phyloP scores from a whole-genome alignment of 2,797 vertebrate species.

The Pseudochaenichthys georgianus region DNA sequence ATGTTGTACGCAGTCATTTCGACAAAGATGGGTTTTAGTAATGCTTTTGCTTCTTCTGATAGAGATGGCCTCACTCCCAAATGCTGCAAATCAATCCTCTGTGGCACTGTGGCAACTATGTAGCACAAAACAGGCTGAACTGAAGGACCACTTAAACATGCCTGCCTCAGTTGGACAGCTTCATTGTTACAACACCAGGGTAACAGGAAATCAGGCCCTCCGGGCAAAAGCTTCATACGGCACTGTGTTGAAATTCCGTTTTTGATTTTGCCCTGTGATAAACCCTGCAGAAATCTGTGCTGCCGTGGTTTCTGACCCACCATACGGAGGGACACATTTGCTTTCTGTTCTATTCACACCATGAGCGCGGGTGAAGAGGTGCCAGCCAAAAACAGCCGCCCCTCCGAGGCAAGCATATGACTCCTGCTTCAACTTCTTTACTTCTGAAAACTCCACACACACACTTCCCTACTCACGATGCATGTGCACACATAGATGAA shows the following conservation, averaged over 20 bases:
- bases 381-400: conserved; percentile 52
- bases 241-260: conserved; percentile 67
- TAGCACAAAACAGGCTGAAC: conserved; percentile 52
- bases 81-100: conserved; percentile 12
- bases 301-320: conserved; percentile 58
- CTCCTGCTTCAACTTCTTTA: conserved; percentile 32
- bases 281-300: conserved; percentile 44
- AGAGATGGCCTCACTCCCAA: background rate
- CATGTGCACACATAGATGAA: background rate
- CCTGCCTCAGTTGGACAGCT: conserved; percentile 56
- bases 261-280: conserved; percentile 60
- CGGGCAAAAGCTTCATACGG: conserved; percentile 66
- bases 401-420: conserved; percentile 66
- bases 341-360: conserved; percentile 56
- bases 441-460: conserved; percentile 6
- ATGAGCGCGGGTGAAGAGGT: conserved; percentile 44
- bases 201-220: conserved; percentile 68
- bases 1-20: too few species aligned
- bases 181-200: conserved; percentile 76
- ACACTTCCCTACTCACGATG: background rate
- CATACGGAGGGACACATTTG: conserved; percentile 72
- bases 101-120: conserved; percentile 31
- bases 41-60: background rate
- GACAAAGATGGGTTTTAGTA: too few species aligned
- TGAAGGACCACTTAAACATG: conserved; percentile 63